Evolutionary conservation across 1,140 invertebrate genomes (phyloP).

Genomic region (Periplaneta americana): DNA sequence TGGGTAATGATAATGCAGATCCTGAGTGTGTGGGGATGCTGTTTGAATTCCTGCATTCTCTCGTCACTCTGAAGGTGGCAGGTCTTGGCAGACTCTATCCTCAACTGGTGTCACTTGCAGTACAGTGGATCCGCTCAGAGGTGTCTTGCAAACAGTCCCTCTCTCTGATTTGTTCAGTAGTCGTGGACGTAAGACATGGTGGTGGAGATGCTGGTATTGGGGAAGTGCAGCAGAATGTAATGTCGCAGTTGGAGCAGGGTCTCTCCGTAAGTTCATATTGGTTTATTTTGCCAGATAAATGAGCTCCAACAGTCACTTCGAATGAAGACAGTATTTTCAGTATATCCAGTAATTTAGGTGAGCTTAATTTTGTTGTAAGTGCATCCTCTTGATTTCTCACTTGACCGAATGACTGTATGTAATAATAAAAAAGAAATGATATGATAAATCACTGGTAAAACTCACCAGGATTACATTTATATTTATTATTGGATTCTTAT

Average conservation of each 20-base stretch:
- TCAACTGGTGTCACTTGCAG: slow-evolving; percentile 35
- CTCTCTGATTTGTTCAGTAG: slow-evolving; percentile 33
- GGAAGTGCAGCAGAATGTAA: not conserved
- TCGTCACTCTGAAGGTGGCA: slow-evolving; percentile 39
- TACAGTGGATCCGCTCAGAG: slow-evolving; percentile 37
- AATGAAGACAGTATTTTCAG: no score
- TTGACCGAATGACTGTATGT: no score
- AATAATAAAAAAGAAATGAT: no score
- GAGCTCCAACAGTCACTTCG: no score
- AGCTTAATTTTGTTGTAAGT: no score
- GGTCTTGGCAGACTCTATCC: slow-evolving; percentile 37
- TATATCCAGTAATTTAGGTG: no score
- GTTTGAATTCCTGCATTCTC: slow-evolving; percentile 44
- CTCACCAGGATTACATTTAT: no score
- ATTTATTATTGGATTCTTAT: no score
- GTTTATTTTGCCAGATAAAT: no score
- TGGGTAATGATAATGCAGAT: slow-evolving; percentile 21
- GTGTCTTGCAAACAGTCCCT: slow-evolving; percentile 36
- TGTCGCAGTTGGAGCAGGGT: slow-evolving; percentile 12
- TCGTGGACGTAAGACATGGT: slow-evolving; percentile 25
- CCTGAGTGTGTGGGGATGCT: slow-evolving; percentile 41
- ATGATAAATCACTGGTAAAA: no score
- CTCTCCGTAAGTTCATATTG: slow-evolving; percentile 25
- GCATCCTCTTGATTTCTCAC: no score
- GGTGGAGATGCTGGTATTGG: not conserved